phyloP scores from a whole-genome alignment of 1,140 invertebrate genomes.

The Frieseomelitta varia region DNA sequence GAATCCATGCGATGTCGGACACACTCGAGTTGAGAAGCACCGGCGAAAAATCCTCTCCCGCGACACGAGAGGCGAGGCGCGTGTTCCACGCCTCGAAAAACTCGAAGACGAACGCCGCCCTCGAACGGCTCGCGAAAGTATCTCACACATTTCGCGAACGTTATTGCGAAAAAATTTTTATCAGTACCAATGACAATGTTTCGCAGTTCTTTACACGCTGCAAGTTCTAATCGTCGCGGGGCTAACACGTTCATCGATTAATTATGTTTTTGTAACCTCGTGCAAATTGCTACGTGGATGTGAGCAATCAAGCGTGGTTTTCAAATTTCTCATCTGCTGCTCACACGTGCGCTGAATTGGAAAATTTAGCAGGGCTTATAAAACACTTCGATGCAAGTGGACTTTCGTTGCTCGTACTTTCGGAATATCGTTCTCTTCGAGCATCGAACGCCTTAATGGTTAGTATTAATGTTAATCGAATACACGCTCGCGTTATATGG shows the following conservation, averaged over 20 bases:
- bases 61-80: not conserved
- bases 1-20: slow-evolving; percentile 52
- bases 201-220: no score
- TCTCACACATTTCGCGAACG: no score
- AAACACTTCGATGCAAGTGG: not conserved
- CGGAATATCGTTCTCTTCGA: not conserved
- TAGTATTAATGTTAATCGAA: not conserved
- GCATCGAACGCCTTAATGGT: not conserved
- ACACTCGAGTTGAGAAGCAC: slow-evolving; percentile 32
- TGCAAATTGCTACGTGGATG: no score
- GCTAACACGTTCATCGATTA: no score
- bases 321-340: no score
- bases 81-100: not conserved
- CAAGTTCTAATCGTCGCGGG: no score
- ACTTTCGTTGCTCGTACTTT: not conserved
- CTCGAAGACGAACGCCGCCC: not conserved
- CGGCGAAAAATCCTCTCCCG: slow-evolving; percentile 50
- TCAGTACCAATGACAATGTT: not conserved
- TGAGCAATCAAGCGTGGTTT: no score
- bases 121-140: not conserved
- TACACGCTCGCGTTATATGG: not conserved
- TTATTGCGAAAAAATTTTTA: not conserved
- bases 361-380: not conserved
- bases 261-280: no score
- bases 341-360: no score